Conservation (phyloP, 2,113 vertebrate species). For the Chaetops frenatus region DNA sequence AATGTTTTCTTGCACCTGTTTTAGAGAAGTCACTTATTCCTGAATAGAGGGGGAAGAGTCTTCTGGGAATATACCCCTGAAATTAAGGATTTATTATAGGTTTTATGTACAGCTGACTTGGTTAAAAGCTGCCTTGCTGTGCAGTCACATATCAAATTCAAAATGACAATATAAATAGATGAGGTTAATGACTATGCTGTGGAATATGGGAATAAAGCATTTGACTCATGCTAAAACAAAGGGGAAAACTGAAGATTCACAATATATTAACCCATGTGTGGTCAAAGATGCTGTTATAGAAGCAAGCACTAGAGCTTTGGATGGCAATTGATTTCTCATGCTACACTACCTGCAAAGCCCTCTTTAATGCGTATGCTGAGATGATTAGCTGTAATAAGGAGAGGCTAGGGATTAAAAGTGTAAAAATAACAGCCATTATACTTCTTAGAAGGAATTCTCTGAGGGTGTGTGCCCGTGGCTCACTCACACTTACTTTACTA, state of each 20-base stretch:
- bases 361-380: not conserved
- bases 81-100: conserved; percentile 1
- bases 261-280: not conserved
- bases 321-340: not conserved
- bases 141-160: conserved; percentile 16
- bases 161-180: conserved; percentile 1
- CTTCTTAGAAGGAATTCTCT: conserved; percentile 19
- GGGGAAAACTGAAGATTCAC: not conserved
- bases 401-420: conserved; percentile 18
- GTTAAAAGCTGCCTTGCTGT: not conserved
- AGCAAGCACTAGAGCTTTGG: not conserved
- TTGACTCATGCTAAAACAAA: not conserved
- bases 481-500: not conserved
- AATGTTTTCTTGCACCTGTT: not conserved
- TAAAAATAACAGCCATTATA: conserved; percentile 52
- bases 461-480: not conserved
- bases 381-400: conserved; percentile 21
- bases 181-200: not conserved
- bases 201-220: not conserved
- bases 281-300: not conserved
- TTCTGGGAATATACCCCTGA: not conserved
- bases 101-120: not conserved
- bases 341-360: not conserved
- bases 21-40: not conserved
- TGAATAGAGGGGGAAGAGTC: not conserved